Conservation (phyloP, 2,888 invertebrate species). For the Desoria tigrina region DNA sequence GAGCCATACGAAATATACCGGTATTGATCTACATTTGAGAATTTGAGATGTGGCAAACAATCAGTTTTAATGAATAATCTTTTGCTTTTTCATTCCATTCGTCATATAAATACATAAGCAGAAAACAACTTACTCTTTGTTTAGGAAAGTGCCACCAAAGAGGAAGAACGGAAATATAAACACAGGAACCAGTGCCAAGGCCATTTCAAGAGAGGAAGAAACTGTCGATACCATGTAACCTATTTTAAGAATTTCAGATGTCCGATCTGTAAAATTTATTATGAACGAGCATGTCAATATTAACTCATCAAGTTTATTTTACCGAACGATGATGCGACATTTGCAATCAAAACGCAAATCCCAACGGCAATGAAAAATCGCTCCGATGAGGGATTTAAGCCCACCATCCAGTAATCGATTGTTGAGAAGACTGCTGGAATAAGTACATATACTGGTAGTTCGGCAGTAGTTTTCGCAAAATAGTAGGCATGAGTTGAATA, state of each 20-base stretch:
- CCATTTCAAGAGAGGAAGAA: slow-evolving; percentile 65
- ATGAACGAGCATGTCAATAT: background rate
- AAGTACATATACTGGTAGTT: slow-evolving; percentile 80
- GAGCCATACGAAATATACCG: slow-evolving; percentile 79
- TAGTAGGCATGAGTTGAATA: slow-evolving; percentile 90
- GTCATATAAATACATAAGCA: background rate
- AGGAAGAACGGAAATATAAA: slow-evolving; percentile 88
- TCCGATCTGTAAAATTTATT: slow-evolving; percentile 6
- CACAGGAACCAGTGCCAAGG: slow-evolving; percentile 85
- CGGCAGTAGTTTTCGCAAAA: slow-evolving; percentile 84
- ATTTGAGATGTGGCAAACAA: no score
- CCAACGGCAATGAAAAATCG: slow-evolving; percentile 66
- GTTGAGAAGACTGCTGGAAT: slow-evolving; percentile 80
- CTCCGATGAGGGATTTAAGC: slow-evolving; percentile 69
- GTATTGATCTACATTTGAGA: slow-evolving; percentile 57
- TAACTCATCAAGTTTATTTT: background rate
- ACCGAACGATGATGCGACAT: slow-evolving; percentile 87
- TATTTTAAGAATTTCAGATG: slow-evolving; percentile 59
- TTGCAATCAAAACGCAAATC: slow-evolving; percentile 78
- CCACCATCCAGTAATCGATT: slow-evolving; percentile 86
- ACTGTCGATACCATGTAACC: slow-evolving; percentile 88
- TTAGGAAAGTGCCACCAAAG: slow-evolving; percentile 94
- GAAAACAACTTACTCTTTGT: slow-evolving; percentile 69
- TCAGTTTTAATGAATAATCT: no score
- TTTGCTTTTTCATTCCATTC: background rate